Conservation (phyloP, 2,113 vertebrate genomes). For the Rhombomys opimus region DNA sequence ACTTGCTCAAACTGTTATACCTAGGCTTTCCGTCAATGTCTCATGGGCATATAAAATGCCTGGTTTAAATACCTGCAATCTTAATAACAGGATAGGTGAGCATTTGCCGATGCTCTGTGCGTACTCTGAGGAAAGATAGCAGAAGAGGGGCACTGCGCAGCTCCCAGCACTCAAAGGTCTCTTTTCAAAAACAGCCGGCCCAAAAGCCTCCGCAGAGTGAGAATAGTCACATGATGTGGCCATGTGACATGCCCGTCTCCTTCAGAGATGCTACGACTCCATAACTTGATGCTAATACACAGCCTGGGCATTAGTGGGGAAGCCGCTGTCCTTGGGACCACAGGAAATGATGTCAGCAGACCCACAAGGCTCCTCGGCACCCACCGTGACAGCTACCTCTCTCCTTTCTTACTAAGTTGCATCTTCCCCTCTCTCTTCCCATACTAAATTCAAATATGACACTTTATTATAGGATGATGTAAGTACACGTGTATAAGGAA, state of each 20-base stretch:
- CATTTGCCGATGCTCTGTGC: background rate
- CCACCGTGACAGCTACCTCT: background rate
- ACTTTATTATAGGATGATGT: background rate
- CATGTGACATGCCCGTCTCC: background rate
- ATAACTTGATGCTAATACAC: accelerated
- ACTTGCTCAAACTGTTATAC: background rate
- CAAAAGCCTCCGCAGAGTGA: background rate
- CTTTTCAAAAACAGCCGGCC: background rate
- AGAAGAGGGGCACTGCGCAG: too few species aligned
- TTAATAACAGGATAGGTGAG: background rate
- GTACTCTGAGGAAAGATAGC: background rate
- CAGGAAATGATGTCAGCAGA: background rate
- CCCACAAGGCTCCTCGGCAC: background rate
- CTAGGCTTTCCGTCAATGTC: background rate
- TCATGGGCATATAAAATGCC: background rate
- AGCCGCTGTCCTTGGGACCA: background rate
- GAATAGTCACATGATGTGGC: background rate
- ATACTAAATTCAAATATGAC: background rate
- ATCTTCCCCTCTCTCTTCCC: background rate
- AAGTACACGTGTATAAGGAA: background rate
- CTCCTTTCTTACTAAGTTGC: background rate
- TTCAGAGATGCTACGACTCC: background rate
- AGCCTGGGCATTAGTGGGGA: background rate
- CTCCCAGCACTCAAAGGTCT: background rate
- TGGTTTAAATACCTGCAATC: background rate